These are phyloP conservation scores for Pachyseris speciosa DNA, from an alignment of 64 coral and sea anemone species.

Conservation along the genomic window DNA sequence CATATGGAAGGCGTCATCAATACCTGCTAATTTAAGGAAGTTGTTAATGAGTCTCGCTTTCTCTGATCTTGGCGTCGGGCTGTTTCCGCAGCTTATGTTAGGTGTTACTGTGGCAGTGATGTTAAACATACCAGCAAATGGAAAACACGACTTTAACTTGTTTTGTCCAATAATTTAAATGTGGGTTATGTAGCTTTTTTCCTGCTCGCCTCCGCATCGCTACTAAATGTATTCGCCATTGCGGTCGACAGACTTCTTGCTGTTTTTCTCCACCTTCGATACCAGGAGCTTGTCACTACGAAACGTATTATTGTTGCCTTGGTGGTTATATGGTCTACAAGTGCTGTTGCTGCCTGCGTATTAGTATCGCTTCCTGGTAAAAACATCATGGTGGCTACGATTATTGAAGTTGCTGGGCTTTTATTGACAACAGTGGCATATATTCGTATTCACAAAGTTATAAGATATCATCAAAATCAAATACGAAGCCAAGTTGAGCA, in stretches of 20 bases:
- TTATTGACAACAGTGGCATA: not conserved
- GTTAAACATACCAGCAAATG: not conserved
- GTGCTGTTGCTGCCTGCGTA: not conserved
- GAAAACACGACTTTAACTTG: not conserved
- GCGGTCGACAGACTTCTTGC: conserved; percentile 39
- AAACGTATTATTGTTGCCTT: not conserved
- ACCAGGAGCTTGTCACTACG: conserved; percentile 22
- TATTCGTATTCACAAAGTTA: conserved; percentile 12
- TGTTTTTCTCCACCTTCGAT: conserved; percentile 14
- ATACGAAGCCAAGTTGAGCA: not conserved
- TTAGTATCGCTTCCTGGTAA: not conserved
- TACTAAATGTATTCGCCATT: conserved; percentile 1
- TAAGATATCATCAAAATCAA: conserved; percentile 18
- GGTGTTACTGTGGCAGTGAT: not conserved
- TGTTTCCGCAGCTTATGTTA: conserved; percentile 9
- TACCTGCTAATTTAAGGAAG: not conserved
- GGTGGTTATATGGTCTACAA: not conserved
- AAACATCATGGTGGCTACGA: not conserved
- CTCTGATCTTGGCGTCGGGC: conserved; percentile 17
- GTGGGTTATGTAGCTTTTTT: not conserved
- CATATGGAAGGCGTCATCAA: not conserved
- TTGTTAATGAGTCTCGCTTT: conserved; percentile 14
- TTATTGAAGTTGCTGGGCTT: not conserved
- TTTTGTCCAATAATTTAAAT: not conserved
- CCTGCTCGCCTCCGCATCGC: not conserved